Percentiles rank a stretch among this genome's conserved stretches.
These are phyloP conservation scores for Papilio glaucus DNA, from an alignment of 1,140 invertebrate species.

Conservation along the genomic window DNA sequence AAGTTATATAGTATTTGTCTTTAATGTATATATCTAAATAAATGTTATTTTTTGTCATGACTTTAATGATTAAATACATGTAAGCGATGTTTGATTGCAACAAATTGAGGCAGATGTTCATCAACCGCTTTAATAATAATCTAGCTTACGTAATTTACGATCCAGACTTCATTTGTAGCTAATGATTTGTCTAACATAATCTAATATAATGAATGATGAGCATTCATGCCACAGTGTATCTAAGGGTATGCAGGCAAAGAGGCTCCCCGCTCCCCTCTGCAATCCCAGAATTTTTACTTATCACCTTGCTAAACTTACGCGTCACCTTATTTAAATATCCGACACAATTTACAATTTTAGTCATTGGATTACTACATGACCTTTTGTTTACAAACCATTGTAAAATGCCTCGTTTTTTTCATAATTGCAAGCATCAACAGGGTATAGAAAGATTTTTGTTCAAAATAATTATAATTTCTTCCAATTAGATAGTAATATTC, in stretches of 20 bases:
- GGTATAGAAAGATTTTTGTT: too few species aligned
- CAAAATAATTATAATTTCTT: too few species aligned
- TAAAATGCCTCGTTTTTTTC: too few species aligned
- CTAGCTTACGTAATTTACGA: neutral
- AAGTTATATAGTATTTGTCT: conserved; percentile 3
- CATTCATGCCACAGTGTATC: neutral
- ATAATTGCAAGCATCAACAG: too few species aligned
- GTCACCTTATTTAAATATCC: too few species aligned
- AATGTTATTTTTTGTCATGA: conserved; percentile 4
- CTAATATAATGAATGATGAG: conserved; percentile 6
- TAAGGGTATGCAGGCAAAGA: neutral
- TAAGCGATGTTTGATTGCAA: conserved; percentile 18
- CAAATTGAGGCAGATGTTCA: conserved; percentile 14
- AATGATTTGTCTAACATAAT: conserved; percentile 15
- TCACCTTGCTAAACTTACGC: neutral
- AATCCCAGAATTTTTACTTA: too few species aligned
- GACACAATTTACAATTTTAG: too few species aligned
- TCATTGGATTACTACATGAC: too few species aligned
- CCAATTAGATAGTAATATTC: too few species aligned
- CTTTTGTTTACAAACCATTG: too few species aligned
- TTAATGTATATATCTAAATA: neutral
- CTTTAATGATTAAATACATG: conserved; percentile 4
- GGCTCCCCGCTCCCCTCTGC: too few species aligned
- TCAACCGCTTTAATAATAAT: neutral
- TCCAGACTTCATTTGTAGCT: neutral